A percentile compares a stretch with the other conserved stretches of the same genome.
These are phyloP conservation scores for Cettia cetti DNA, from an alignment of 2,113 vertebrate species.

Conservation along the genomic window DNA sequence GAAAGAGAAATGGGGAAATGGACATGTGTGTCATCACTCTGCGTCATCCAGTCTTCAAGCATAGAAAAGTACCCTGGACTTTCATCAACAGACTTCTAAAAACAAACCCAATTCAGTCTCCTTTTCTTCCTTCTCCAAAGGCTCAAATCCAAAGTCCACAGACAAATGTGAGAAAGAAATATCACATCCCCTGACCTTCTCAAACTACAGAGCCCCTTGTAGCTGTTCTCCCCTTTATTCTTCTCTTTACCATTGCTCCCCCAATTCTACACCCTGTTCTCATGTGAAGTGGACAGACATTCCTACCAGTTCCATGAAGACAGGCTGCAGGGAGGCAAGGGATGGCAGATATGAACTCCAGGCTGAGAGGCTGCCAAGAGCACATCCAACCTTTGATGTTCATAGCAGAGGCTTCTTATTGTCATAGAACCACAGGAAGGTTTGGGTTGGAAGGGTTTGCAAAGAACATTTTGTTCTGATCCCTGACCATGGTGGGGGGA, in stretches of 20 bases:
- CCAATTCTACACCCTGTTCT: not conserved
- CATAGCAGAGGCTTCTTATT: not conserved
- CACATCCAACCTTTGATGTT: not conserved
- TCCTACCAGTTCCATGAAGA: not conserved
- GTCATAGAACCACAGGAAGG: not conserved
- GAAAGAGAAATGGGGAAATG: not conserved
- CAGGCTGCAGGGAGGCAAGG: not conserved
- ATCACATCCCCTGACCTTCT: rapidly evolving
- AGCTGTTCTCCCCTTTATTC: not conserved
- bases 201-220: not conserved
- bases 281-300: rapidly evolving
- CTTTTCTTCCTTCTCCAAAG: not conserved
- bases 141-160: not conserved
- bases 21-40: not conserved
- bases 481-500: too few relatives aligned
- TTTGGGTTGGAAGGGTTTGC: too few relatives aligned
- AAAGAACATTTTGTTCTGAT: too few relatives aligned
- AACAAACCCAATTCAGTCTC: not conserved
- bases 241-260: not conserved
- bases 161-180: not conserved
- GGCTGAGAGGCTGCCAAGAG: not conserved
- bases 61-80: not conserved
- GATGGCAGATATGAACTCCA: not conserved
- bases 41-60: not conserved
- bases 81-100: not conserved